Conservation (phyloP, 2,888 invertebrate genomes). For the Trisateles emortualis region DNA sequence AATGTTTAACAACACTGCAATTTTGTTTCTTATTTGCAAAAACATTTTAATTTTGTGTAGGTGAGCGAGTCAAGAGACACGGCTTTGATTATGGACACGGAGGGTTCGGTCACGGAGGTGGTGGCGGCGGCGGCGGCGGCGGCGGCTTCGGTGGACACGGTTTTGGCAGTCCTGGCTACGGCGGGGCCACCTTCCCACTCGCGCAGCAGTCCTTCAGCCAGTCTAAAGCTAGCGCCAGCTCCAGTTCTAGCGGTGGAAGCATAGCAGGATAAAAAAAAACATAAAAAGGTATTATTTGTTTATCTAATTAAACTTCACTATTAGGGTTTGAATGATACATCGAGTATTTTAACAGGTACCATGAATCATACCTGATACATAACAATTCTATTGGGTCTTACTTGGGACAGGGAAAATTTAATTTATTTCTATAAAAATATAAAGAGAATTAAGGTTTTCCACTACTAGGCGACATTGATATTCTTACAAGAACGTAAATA, state of each 20-base stretch:
- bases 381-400: too few species aligned
- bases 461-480: too few species aligned
- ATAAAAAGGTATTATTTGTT: neutral
- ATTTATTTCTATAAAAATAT: too few species aligned
- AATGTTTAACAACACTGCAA: too few species aligned
- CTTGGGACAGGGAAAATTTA: too few species aligned
- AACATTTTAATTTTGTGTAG: constrained; percentile 26
- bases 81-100: constrained; percentile 50
- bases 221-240: constrained; percentile 69
- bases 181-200: constrained; percentile 37
- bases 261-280: constrained; percentile 27
- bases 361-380: too few species aligned
- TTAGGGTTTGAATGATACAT: too few species aligned
- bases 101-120: constrained; percentile 37
- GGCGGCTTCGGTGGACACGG: constrained; percentile 43
- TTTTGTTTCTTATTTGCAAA: too few species aligned
- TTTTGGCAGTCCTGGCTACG: constrained; percentile 32
- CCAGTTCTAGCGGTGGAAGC: constrained; percentile 59
- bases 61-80: constrained; percentile 53
- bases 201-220: constrained; percentile 58
- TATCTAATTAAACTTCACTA: too few species aligned
- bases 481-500: too few species aligned
- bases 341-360: too few species aligned
- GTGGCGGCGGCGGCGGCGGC: constrained; percentile 36
- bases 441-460: too few species aligned